Conservation (phyloP, 1,140 invertebrate genomes). For the Vanessa atalanta region DNA sequence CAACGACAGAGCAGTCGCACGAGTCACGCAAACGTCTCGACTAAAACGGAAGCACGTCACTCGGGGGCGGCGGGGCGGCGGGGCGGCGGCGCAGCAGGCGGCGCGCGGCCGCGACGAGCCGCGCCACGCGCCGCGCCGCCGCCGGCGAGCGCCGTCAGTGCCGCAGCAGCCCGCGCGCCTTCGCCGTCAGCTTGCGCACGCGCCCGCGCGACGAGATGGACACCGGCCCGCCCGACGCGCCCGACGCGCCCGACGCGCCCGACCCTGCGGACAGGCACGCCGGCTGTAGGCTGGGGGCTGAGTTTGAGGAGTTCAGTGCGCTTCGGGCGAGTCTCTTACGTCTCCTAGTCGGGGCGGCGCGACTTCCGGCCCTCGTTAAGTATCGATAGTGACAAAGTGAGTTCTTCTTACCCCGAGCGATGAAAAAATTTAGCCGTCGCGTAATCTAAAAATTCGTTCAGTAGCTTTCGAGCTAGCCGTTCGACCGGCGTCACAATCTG, state of each 20-base stretch:
- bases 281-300: too few species aligned
- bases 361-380: too few species aligned
- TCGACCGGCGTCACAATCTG: neutral
- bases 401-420: too few species aligned
- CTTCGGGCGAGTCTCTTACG: too few species aligned
- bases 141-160: constrained; percentile 69
- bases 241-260: constrained; percentile 43
- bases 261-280: neutral
- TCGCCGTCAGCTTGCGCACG: constrained; percentile 89
- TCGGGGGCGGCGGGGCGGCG: neutral
- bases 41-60: too few species aligned
- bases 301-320: too few species aligned
- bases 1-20: too few species aligned
- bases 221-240: constrained; percentile 57
- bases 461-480: neutral
- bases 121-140: constrained; percentile 6
- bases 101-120: constrained; percentile 5
- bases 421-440: too few species aligned
- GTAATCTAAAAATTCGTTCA: too few species aligned
- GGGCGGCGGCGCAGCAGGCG: neutral
- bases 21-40: too few species aligned
- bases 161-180: constrained; percentile 85
- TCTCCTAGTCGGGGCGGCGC: too few species aligned
- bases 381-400: too few species aligned
- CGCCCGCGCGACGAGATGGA: constrained; percentile 91